Conservation (phyloP, 2,113 vertebrate genomes). For the Myotis brandtii region DNA sequence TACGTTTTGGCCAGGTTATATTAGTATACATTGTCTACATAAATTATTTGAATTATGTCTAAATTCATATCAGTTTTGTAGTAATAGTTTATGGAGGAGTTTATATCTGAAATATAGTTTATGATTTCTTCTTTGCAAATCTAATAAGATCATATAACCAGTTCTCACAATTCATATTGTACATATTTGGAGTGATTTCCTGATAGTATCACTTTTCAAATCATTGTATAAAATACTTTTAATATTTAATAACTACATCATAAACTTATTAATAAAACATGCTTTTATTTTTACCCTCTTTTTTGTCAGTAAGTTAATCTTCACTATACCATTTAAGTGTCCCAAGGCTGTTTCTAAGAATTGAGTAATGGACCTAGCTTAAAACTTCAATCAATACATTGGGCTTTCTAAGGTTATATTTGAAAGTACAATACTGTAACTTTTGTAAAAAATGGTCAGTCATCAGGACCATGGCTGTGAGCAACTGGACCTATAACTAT, state of each 20-base stretch:
- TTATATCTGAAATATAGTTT: conserved; percentile 28
- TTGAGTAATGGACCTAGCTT: background rate
- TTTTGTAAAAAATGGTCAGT: background rate
- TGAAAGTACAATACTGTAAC: background rate
- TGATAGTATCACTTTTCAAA: background rate
- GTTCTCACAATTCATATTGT: background rate
- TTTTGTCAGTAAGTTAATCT: background rate
- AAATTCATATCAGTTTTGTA: conserved; percentile 5
- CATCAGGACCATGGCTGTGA: background rate
- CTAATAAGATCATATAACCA: background rate
- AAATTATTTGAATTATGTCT: background rate
- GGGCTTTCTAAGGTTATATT: conserved; percentile 12
- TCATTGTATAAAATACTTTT: background rate
- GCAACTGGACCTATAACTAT: background rate
- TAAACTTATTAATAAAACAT: conserved; percentile 28
- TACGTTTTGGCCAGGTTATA: background rate
- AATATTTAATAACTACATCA: background rate
- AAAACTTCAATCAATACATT: background rate
- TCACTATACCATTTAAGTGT: background rate
- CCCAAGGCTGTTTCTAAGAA: background rate
- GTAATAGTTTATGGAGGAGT: background rate
- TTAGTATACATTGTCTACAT: background rate
- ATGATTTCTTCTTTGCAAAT: conserved; percentile 39
- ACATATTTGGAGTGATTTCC: background rate
- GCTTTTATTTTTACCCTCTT: background rate